Evolutionary conservation across 2,888 invertebrate species (phyloP), one percentile per base, ranked within the genome.

Genomic region (Lacanobia wlatinum): DNA sequence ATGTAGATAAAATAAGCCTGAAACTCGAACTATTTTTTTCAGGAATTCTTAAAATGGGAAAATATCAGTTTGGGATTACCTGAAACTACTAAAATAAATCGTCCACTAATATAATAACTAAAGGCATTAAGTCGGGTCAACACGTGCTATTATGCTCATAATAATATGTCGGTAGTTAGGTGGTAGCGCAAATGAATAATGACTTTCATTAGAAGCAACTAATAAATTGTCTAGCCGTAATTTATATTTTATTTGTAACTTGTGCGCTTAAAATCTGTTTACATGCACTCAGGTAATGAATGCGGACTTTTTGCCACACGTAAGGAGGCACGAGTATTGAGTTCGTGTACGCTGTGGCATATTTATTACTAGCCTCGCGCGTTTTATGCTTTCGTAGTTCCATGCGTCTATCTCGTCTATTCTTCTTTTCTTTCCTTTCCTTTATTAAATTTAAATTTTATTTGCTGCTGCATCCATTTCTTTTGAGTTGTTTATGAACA

Each of bases 281-380:
- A 81, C 79, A 76, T 79, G 86, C 82, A 73, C 79, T 78, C 80
- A 73, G 84, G 81, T 86, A 89, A 90, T 90, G 85, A 90, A 89
- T 88, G 87, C 83, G 74, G 60, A 82, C 80, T 86, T 89, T 88
- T 86, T 84, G 68, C 79, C 81, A 87, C 86, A 87, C 87, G 87
- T 85, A 74, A 82, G 76, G 70, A 85, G 86, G 87, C 86, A 86
- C 83, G 83, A 87, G 88, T 89, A 90, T 90, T 89, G 90, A 89
- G 87, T 89, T 83, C 83, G 90, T 88, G 91, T 88, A 88, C 80
- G 82, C 79, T 70, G 83, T 90, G 92, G 92, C 91, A 91, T 92
- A 88, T 93, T 93, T 93, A 93, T 93, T 85, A 85, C 89, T 80
- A 81, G 85, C 87, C 85, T 84, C 83, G 82, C 87, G 87, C 87